These are phyloP conservation scores for Gambelia wislizenii DNA, from an alignment of 2,797 vertebrate species.

Conservation along the genomic window DNA sequence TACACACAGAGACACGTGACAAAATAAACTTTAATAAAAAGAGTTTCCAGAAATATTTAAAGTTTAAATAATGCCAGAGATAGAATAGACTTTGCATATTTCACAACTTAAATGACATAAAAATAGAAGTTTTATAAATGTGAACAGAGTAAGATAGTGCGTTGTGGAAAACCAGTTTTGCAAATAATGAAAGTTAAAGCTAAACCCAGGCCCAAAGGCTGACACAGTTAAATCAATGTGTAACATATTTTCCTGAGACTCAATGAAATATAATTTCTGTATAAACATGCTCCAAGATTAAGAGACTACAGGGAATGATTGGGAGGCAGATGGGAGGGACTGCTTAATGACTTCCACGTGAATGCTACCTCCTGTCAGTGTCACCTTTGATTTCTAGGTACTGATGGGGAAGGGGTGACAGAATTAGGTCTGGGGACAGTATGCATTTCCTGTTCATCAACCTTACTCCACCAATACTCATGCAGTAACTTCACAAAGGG, in stretches of 20 bases:
- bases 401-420: background rate
- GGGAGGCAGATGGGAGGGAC: background rate
- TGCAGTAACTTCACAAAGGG: background rate
- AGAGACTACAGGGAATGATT: background rate
- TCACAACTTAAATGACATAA: slow-evolving; percentile 56
- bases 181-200: background rate
- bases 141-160: slow-evolving; percentile 47
- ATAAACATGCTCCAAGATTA: background rate
- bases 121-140: slow-evolving; percentile 61
- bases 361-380: no score
- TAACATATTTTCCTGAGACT: background rate
- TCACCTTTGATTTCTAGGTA: background rate
- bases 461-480: background rate
- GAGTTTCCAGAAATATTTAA: slow-evolving; percentile 57
- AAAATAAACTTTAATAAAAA: slow-evolving; percentile 36
- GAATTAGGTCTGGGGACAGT: fast-evolving
- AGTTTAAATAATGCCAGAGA: slow-evolving; percentile 41
- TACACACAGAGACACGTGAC: background rate
- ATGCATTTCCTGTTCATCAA: background rate
- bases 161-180: slow-evolving; percentile 31
- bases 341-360: background rate
- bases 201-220: background rate
- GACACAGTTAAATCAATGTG: background rate
- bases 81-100: slow-evolving; percentile 57
- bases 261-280: background rate